Conservation (phyloP, 2,888 invertebrate genomes). For the Byasa hedistus region DNA sequence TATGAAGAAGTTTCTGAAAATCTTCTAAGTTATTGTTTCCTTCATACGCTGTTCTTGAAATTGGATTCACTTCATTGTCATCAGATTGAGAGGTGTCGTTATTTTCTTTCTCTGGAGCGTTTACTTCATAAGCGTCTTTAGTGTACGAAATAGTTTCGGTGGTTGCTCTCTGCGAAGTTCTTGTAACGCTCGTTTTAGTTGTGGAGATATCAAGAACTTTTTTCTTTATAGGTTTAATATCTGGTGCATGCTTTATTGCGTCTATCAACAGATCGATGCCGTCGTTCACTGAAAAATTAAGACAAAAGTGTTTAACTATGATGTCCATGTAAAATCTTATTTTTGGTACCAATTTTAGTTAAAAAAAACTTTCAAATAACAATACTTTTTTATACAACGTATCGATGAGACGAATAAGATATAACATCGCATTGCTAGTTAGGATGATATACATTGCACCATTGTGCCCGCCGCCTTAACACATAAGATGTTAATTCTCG, state of each 20-base stretch:
- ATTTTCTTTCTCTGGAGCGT: constrained; percentile 32
- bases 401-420: too few relatives aligned
- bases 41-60: constrained; percentile 30
- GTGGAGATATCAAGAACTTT: constrained; percentile 38
- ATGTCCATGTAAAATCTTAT: not conserved
- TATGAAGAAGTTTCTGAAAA: constrained; percentile 22
- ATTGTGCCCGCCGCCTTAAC: too few relatives aligned
- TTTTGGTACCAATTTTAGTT: too few relatives aligned
- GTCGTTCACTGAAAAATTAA: constrained; percentile 53
- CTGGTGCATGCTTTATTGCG: constrained; percentile 64
- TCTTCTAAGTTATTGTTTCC: constrained; percentile 36
- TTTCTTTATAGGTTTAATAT: constrained; percentile 53
- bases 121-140: constrained; percentile 28
- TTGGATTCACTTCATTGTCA: constrained; percentile 19
- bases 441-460: too few relatives aligned
- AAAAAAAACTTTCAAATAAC: not conserved
- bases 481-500: too few relatives aligned
- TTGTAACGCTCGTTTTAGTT: constrained; percentile 4
- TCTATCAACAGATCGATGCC: constrained; percentile 67
- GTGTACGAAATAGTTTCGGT: constrained; percentile 27
- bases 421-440: too few relatives aligned
- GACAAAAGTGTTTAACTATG: constrained; percentile 6
- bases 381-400: too few relatives aligned
- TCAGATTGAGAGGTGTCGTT: constrained; percentile 27
- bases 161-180: constrained; percentile 12